phyloP scores from a whole-genome alignment of 2,888 invertebrate genomes.

The Limulus polyphemus region DNA sequence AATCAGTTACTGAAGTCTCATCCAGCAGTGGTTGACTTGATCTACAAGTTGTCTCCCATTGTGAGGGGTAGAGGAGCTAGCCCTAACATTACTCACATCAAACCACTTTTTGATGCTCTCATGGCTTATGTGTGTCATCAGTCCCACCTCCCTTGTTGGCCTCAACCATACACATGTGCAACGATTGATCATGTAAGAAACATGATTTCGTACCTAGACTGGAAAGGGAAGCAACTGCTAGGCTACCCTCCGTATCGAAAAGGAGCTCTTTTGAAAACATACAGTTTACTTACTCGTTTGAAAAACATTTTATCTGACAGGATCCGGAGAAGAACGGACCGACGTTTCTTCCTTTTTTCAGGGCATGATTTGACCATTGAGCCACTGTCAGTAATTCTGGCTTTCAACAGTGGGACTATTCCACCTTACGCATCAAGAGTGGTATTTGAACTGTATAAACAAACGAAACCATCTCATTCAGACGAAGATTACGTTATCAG shows the following conservation, averaged over 20 bases:
- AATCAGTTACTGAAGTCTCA: slow-evolving; percentile 55
- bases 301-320: slow-evolving; percentile 62
- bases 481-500: slow-evolving; percentile 59
- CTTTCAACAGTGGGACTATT: slow-evolving; percentile 47
- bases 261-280: slow-evolving; percentile 58
- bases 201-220: slow-evolving; percentile 67
- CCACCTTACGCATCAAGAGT: slow-evolving; percentile 77
- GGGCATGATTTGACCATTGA: slow-evolving; percentile 86
- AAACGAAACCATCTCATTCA: slow-evolving; percentile 31
- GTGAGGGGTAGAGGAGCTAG: slow-evolving; percentile 15
- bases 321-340: slow-evolving; percentile 39
- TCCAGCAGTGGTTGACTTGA: slow-evolving; percentile 57
- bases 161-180: slow-evolving; percentile 34
- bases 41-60: slow-evolving; percentile 39
- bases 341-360: slow-evolving; percentile 66
- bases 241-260: slow-evolving; percentile 33
- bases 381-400: slow-evolving; percentile 65
- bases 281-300: slow-evolving; percentile 71
- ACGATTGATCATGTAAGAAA: slow-evolving; percentile 60
- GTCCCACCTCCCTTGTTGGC: slow-evolving; percentile 59
- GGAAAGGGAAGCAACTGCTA: slow-evolving; percentile 55
- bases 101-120: slow-evolving; percentile 62
- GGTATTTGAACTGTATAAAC: slow-evolving; percentile 73
- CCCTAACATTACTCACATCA: slow-evolving; percentile 39
- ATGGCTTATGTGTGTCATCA: slow-evolving; percentile 76